These are phyloP conservation scores for Coremacera marginata DNA, from an alignment of 2,888 invertebrate species.

Conservation along the genomic window DNA sequence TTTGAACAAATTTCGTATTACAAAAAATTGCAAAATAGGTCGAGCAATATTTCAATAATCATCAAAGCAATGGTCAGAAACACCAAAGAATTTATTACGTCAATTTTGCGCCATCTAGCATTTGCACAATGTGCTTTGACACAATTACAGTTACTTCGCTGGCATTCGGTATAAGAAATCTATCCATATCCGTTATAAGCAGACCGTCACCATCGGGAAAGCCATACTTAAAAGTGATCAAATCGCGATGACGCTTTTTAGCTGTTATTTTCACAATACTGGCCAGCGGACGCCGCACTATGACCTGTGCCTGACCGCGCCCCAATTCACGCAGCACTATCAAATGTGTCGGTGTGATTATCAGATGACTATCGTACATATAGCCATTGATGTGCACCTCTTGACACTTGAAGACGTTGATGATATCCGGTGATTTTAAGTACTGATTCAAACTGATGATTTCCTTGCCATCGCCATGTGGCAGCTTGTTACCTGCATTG, in stretches of 20 bases:
- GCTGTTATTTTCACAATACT: constrained; percentile 98
- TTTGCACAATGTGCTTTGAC: constrained; percentile 87
- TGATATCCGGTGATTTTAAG: constrained; percentile 84
- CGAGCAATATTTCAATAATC: neutral
- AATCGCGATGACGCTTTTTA: constrained; percentile 92
- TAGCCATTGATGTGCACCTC: constrained; percentile 91
- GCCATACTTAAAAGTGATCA: constrained; percentile 98
- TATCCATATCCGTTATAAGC: constrained; percentile 89
- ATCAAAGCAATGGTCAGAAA: neutral
- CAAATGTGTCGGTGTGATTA: constrained; percentile 88
- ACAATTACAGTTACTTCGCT: constrained; percentile 90
- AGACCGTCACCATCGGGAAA: constrained; percentile 84
- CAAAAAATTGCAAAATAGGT: neutral
- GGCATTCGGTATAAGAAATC: constrained; percentile 92
- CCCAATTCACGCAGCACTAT: constrained; percentile 84
- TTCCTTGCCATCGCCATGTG: constrained; percentile 78
- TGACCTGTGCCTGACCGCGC: constrained; percentile 84
- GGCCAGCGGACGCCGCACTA: constrained; percentile 88
- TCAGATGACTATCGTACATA: constrained; percentile 88
- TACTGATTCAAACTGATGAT: constrained; percentile 84
- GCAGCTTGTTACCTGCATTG: constrained; percentile 69
- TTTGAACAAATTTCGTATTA: neutral
- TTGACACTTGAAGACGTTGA: constrained; percentile 90
- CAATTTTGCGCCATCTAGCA: constrained; percentile 63
- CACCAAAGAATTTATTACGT: constrained; percentile 53